Evolutionary conservation across 1,140 invertebrate species (phyloP).

Genomic region (Eciton burchellii): DNA sequence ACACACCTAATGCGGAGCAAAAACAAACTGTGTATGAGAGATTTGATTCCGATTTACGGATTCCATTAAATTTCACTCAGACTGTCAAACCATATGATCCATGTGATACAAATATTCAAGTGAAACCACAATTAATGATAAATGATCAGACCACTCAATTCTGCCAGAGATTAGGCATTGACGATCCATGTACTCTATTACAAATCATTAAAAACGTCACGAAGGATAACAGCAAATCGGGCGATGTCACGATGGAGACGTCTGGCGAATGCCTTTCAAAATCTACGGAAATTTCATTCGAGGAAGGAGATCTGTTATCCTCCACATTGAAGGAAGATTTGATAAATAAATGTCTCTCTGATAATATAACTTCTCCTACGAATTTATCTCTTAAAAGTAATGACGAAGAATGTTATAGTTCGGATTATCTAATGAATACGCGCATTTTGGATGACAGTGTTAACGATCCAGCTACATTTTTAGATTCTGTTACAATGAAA

Average conservation of each 20-base stretch:
- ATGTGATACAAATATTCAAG: slow-evolving; percentile 78
- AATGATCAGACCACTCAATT: slow-evolving; percentile 94
- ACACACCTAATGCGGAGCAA: slow-evolving; percentile 92
- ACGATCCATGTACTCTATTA: slow-evolving; percentile 89
- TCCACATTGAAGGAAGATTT: slow-evolving; percentile 71
- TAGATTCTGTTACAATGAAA: slow-evolving; percentile 37
- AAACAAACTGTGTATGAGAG: slow-evolving; percentile 88
- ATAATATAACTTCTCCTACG: slow-evolving; percentile 57
- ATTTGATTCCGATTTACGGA: slow-evolving; percentile 89
- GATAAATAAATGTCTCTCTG: slow-evolving; percentile 62
- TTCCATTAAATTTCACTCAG: slow-evolving; percentile 92
- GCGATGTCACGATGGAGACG: slow-evolving; percentile 54
- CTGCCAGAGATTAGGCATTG: slow-evolving; percentile 92
- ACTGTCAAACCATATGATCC: slow-evolving; percentile 89
- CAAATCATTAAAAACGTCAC: slow-evolving; percentile 67
- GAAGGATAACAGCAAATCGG: slow-evolving; percentile 52
- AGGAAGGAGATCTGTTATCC: slow-evolving; percentile 63
- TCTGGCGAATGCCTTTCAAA: slow-evolving; percentile 46
- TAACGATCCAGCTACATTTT: slow-evolving; percentile 14
- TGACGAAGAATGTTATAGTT: slow-evolving; percentile 39
- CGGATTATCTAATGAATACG: slow-evolving; percentile 27
- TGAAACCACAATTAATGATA: slow-evolving; percentile 83
- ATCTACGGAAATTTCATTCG: slow-evolving; percentile 66
- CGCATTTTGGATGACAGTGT: slow-evolving; percentile 24
- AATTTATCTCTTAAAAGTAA: slow-evolving; percentile 61